Evolutionary conservation across 2,113 vertebrate species (phyloP).

Genomic region (Tinamus guttatus): DNA sequence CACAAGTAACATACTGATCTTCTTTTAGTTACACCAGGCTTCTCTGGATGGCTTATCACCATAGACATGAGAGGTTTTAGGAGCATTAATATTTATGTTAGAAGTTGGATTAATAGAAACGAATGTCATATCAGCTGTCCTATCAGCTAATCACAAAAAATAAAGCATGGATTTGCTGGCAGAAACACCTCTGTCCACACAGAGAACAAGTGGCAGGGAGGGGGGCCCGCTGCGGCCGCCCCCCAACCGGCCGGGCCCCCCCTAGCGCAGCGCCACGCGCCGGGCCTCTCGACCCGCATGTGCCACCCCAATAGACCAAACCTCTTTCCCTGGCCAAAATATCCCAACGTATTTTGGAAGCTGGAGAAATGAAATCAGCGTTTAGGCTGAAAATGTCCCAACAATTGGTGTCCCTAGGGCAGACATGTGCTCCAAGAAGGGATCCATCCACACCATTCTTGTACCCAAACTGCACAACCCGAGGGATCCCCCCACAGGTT

Average conservation of each 20-base stretch:
- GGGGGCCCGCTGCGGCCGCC: accelerated
- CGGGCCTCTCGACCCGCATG: no score
- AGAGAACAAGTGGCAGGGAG: not conserved
- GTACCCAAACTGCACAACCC: accelerated
- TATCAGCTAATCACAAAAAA: not conserved
- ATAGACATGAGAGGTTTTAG: not conserved
- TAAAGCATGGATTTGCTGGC: not conserved
- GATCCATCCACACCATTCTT: not conserved
- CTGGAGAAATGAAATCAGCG: not conserved
- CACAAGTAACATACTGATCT: not conserved
- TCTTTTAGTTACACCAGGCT: not conserved
- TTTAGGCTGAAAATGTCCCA: no score
- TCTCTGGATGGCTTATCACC: not conserved
- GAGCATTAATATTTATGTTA: not conserved
- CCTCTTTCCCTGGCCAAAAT: no score
- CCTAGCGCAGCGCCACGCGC: no score
- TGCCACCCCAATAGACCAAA: no score
- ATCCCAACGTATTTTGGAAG: not conserved
- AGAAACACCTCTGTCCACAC: not conserved
- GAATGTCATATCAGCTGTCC: not conserved
- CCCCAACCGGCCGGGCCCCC: no score
- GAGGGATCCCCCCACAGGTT: not conserved
- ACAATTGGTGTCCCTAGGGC: not conserved
- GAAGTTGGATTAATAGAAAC: not conserved
- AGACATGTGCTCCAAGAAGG: not conserved